Conservation (phyloP, 30 jellyfish, hydroid and myxozoan species). For the Rhopilema esculentum region DNA sequence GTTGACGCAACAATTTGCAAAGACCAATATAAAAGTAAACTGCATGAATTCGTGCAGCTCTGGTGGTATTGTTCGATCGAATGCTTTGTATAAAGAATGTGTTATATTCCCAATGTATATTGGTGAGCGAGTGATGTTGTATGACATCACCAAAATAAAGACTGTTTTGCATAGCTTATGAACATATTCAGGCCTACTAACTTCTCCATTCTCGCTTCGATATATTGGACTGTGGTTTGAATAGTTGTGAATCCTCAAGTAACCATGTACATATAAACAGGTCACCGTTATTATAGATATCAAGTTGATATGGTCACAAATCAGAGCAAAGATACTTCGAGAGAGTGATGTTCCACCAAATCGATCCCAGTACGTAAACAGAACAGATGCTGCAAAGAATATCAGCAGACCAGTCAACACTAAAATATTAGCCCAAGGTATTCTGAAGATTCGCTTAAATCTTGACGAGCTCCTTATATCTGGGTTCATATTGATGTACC, state of each 20-base stretch:
- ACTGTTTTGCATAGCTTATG: conserved; percentile 10
- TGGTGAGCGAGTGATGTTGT: background rate
- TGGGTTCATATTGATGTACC: conserved; percentile 24
- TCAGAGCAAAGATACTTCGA: no score
- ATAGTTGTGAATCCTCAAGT: conserved; percentile 4
- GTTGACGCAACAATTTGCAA: background rate
- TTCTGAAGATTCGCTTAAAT: background rate
- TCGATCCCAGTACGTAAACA: background rate
- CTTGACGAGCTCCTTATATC: background rate
- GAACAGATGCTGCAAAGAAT: background rate
- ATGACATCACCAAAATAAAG: background rate
- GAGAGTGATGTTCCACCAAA: background rate
- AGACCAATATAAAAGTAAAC: background rate
- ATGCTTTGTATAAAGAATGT: background rate
- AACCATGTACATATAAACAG: conserved; percentile 9
- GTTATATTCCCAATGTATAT: background rate
- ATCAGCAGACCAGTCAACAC: background rate
- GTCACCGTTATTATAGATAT: background rate
- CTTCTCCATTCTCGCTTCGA: background rate
- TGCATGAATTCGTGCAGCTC: background rate
- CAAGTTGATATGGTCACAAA: no score
- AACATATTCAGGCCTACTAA: background rate
- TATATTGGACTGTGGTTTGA: background rate
- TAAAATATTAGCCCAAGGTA: background rate
- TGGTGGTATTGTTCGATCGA: background rate